These are phyloP conservation scores for Psephotus haematonotus DNA, from an alignment of 2,113 vertebrate genomes.

Conservation along the genomic window DNA sequence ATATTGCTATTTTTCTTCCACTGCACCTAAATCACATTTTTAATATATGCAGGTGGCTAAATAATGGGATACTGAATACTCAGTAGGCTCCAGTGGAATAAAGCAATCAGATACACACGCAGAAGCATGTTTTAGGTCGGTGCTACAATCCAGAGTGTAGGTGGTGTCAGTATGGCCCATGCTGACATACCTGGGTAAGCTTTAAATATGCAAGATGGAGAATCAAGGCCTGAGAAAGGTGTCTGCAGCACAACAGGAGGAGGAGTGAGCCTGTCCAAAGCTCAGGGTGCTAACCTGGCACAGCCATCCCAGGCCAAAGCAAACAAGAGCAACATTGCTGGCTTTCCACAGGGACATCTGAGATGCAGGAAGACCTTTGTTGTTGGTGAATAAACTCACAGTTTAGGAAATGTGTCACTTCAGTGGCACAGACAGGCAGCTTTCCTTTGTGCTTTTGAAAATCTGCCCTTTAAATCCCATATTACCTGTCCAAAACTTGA, in stretches of 20 bases:
- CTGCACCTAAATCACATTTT: not conserved
- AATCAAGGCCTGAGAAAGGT: not conserved
- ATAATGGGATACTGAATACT: not conserved
- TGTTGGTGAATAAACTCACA: not conserved
- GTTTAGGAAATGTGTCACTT: not conserved
- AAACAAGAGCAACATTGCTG: not conserved
- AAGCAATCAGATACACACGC: not conserved
- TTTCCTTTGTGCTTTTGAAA: not conserved
- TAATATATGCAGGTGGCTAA: not conserved
- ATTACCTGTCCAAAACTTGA: not conserved
- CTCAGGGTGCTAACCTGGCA: not conserved
- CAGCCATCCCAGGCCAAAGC: not conserved
- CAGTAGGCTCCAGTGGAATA: not conserved
- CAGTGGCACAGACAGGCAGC: not conserved
- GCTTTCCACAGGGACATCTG: not conserved
- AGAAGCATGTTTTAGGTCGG: not conserved
- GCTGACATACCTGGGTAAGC: not conserved
- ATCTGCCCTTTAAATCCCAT: not conserved
- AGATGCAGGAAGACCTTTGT: not conserved
- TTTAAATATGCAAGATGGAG: not conserved
- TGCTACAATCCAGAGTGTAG: not conserved
- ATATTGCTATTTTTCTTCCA: not conserved
- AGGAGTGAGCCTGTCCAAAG: not conserved
- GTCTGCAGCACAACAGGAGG: not conserved
- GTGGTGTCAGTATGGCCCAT: not conserved